Evolutionary conservation across 2,797 vertebrate genomes (phyloP).

Genomic region (Xiphophorus birchmanni): DNA sequence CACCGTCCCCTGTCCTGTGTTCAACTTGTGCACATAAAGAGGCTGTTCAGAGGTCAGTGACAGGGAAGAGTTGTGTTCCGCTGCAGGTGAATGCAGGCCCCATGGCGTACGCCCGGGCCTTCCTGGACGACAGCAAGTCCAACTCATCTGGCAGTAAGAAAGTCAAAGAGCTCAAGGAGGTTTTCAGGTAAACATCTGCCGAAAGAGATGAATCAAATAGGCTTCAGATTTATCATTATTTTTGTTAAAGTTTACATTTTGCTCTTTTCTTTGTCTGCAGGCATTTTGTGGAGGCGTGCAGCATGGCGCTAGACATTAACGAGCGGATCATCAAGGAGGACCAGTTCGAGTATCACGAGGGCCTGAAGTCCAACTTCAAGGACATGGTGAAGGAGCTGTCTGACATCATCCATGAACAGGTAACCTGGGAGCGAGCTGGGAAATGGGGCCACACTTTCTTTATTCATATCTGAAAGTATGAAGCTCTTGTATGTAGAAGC

Average conservation of each 20-base stretch:
- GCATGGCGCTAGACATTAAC: conserved; percentile 93
- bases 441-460: not conserved
- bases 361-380: conserved; percentile 94
- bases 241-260: not conserved
- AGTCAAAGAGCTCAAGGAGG: conserved; percentile 92
- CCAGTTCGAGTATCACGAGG: conserved; percentile 95
- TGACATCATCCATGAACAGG: conserved; percentile 97
- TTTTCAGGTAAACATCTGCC: conserved; percentile 85
- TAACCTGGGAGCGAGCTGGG: conserved; percentile 27
- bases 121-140: conserved; percentile 89
- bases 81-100: conserved; percentile 96
- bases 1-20: not conserved
- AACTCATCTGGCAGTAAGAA: conserved; percentile 88
- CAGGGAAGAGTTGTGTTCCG: conserved; percentile 5
- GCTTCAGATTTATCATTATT: not conserved
- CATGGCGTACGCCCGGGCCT: conserved; percentile 94
- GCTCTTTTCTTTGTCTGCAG: conserved; percentile 65
- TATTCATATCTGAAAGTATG: not conserved
- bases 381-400: conserved; percentile 98
- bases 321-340: conserved; percentile 97
- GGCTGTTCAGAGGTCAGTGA: not conserved
- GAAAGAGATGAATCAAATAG: not conserved
- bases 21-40: not conserved
- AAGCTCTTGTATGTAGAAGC: not conserved
- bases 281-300: conserved; percentile 92